Evolutionary conservation across 2,888 invertebrate genomes (phyloP).

Genomic region (Ochropleura plecta): DNA sequence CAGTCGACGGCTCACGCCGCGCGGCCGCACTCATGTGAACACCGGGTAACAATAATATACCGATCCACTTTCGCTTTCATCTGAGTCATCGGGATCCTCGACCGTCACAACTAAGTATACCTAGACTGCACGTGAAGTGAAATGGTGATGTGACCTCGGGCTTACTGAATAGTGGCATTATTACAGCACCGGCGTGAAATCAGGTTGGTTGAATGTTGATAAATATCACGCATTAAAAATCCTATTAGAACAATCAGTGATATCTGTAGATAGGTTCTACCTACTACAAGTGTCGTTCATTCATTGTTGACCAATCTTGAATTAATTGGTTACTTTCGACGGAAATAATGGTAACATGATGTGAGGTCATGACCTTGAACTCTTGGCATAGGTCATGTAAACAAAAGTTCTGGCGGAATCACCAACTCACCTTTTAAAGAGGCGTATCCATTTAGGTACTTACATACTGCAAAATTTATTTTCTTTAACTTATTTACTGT

Average conservation of each 20-base stretch:
- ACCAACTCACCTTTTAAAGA: neutral
- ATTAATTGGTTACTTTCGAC: neutral
- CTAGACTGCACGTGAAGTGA: constrained; percentile 71
- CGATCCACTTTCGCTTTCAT: constrained; percentile 79
- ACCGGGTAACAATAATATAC: constrained; percentile 69
- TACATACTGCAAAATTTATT: neutral
- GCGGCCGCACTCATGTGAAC: constrained; percentile 83
- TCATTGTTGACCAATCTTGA: neutral
- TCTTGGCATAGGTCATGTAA: constrained; percentile 65
- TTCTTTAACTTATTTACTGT: neutral
- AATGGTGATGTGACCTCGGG: constrained; percentile 73
- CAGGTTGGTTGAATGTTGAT: constrained; percentile 70
- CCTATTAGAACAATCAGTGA: constrained; percentile 19
- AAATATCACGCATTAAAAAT: constrained; percentile 29
- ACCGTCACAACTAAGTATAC: constrained; percentile 36
- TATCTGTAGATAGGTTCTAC: constrained; percentile 11
- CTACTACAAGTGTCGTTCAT: neutral
- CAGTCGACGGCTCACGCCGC: constrained; percentile 85
- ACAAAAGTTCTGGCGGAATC: constrained; percentile 35
- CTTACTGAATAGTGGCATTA: constrained; percentile 63
- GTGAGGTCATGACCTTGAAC: constrained; percentile 70
- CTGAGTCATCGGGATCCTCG: constrained; percentile 63
- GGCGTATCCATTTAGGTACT: neutral
- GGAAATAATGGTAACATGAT: constrained; percentile 15
- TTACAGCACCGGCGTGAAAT: constrained; percentile 60